phyloP scores from a whole-genome alignment of 37 sponge, comb jelly and placozoan species.

The Halichondria panicea region DNA sequence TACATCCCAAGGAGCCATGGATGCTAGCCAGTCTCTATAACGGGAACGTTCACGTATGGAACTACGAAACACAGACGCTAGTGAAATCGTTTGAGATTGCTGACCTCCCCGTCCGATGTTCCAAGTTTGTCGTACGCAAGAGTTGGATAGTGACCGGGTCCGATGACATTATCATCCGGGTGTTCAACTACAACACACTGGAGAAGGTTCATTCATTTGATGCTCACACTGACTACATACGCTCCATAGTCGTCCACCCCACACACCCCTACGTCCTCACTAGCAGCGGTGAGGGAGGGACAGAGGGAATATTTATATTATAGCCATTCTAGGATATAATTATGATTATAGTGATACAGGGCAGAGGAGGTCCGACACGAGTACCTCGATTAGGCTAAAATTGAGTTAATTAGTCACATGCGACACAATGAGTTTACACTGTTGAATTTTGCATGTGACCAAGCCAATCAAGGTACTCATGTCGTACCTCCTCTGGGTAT shows the following conservation, averaged over 20 bases:
- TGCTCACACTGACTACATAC: constrained; percentile 96
- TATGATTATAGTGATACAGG: no score
- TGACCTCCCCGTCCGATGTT: constrained; percentile 72
- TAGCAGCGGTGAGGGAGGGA: constrained; percentile 76
- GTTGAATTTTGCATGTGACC: no score
- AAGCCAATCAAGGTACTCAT: no score
- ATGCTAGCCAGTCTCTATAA: constrained; percentile 94
- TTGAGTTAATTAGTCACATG: no score
- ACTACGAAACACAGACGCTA: constrained; percentile 90
- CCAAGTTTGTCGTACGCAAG: constrained; percentile 93
- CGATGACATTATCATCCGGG: constrained; percentile 93
- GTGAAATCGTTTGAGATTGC: not conserved
- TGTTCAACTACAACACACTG: constrained; percentile 99
- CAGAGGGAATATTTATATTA: not conserved
- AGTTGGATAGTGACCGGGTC: constrained; percentile 96
- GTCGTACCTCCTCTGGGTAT: no score
- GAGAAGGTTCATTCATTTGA: constrained; percentile 94
- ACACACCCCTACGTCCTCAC: constrained; percentile 95
- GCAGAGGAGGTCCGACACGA: no score
- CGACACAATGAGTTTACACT: no score
- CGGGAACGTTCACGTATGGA: constrained; percentile 98
- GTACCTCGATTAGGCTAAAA: no score
- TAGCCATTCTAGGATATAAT: no score
- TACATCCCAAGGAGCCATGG: constrained; percentile 98
- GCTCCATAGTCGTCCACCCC: constrained; percentile 91